phyloP scores from a whole-genome alignment of 2,113 vertebrate species.

The Chroicocephalus ridibundus region DNA sequence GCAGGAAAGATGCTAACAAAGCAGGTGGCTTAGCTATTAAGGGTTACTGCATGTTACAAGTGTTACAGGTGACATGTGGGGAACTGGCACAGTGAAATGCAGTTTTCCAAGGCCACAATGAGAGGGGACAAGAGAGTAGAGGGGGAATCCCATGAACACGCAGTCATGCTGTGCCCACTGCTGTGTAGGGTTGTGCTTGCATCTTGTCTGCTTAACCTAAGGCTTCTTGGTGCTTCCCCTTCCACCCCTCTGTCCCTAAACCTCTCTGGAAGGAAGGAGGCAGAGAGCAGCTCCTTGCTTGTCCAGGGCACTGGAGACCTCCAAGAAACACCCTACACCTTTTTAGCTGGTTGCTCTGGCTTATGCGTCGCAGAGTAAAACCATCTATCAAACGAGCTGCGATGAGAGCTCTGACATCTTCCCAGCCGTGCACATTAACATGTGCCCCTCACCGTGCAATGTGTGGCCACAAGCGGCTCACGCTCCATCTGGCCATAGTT shows the following conservation, averaged over 20 bases:
- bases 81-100: background rate
- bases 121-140: background rate
- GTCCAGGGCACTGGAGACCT: background rate
- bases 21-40: background rate
- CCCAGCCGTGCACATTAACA: background rate
- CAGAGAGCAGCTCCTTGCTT: background rate
- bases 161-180: background rate
- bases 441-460: background rate
- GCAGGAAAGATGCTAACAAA: background rate
- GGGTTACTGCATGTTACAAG: background rate
- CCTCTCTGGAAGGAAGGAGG: background rate
- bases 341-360: background rate
- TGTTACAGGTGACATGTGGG: accelerated
- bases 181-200: background rate
- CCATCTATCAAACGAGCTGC: background rate
- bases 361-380: background rate
- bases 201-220: background rate
- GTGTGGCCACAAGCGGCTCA: background rate
- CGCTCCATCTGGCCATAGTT: background rate
- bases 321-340: background rate
- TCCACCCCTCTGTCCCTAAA: background rate
- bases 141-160: background rate
- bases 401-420: background rate
- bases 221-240: background rate
- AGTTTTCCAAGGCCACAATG: background rate